Evolutionary conservation across 2,888 invertebrate genomes (phyloP).

Genomic region (Saturnia japonica): DNA sequence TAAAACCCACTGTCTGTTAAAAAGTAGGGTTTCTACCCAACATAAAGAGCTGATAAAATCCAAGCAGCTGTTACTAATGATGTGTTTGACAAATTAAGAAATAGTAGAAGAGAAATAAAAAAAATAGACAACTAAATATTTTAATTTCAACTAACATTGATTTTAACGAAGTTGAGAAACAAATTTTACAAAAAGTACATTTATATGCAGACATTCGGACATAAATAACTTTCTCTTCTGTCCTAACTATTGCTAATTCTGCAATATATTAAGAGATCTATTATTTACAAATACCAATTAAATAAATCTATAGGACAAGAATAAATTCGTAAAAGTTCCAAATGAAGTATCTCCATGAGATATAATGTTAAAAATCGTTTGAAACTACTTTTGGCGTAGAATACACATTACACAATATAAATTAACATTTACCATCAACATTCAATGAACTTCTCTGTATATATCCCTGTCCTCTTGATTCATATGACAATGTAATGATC

Average conservation of each 20-base stretch:
- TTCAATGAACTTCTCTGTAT: not conserved
- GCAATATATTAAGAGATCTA: not conserved
- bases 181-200: not conserved
- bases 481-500: not conserved
- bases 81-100: no score
- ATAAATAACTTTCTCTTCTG: not conserved
- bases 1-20: no score
- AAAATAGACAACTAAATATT: not conserved
- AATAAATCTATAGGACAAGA: not conserved
- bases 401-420: not conserved
- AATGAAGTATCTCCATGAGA: not conserved
- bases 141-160: conserved; percentile 6
- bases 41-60: no score
- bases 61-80: no score
- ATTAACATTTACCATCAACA: not conserved
- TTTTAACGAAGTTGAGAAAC: not conserved
- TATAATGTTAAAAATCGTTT: not conserved
- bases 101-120: not conserved
- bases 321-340: not conserved
- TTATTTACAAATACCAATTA: not conserved
- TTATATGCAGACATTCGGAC: not conserved
- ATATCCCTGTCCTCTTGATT: not conserved
- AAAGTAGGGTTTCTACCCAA: not conserved
- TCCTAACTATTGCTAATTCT: not conserved
- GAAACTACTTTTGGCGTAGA: not conserved